A percentile compares a stretch with the other conserved stretches of the same genome.
Conservation (phyloP, 92 coral and sea anemone species). For the Nematostella vectensis region DNA sequence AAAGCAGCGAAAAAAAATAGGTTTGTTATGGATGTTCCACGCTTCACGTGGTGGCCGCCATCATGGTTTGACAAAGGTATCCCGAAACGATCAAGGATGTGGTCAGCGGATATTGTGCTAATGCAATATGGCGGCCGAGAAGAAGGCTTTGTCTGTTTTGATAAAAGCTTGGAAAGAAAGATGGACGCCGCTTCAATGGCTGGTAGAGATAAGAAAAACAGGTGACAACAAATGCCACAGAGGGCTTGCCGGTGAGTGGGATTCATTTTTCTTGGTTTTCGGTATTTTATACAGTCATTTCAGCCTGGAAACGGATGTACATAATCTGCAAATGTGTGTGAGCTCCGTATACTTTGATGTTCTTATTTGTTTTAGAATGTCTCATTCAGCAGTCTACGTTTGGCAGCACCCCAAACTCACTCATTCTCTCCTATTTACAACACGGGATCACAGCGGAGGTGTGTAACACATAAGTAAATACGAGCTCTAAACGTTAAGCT, state of each 20-base stretch:
- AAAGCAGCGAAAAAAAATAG: background rate
- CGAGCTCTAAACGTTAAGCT: too few species aligned
- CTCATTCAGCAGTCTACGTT: slow-evolving; percentile 96
- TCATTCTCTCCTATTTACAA: slow-evolving; percentile 81
- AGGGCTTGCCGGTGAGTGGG: slow-evolving; percentile 72
- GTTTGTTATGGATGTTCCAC: background rate
- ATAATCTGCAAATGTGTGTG: too few species aligned
- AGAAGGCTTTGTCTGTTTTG: slow-evolving; percentile 38
- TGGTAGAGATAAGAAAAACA: slow-evolving; percentile 68
- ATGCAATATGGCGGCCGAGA: slow-evolving; percentile 83
- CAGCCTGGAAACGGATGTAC: too few species aligned
- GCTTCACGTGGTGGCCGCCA: slow-evolving; percentile 3
- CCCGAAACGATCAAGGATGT: background rate
- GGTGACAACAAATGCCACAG: slow-evolving; percentile 44
- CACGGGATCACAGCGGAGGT: slow-evolving; percentile 89
- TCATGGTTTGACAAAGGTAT: slow-evolving; percentile 2
- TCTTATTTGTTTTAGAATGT: slow-evolving; percentile 47
- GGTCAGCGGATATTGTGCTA: background rate
- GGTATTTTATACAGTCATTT: too few species aligned
- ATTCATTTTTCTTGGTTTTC: too few species aligned
- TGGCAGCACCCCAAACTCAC: slow-evolving; percentile 80
- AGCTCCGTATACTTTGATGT: too few species aligned
- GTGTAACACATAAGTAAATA: too few species aligned
- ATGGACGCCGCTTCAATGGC: slow-evolving; percentile 95
- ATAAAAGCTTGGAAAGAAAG: slow-evolving; percentile 96